Evolutionary conservation across 2,888 invertebrate genomes (phyloP).

Genomic region (Cheilosia vernalis): DNA sequence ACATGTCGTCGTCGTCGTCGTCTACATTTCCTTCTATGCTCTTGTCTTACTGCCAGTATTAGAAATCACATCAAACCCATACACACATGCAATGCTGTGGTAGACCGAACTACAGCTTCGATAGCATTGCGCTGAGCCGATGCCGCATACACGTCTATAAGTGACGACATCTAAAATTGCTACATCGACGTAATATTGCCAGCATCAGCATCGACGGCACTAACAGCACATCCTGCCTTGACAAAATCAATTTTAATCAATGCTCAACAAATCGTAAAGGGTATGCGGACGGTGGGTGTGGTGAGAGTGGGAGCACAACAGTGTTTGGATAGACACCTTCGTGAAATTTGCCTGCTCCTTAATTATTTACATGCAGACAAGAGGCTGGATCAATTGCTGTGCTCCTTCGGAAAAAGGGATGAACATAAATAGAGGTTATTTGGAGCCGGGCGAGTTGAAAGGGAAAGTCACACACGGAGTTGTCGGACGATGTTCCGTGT

Average conservation of each 20-base stretch:
- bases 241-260: conserved; percentile 74
- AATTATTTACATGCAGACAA: conserved; percentile 68
- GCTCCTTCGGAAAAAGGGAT: not conserved
- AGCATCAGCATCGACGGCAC: conserved; percentile 53
- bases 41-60: conserved; percentile 20
- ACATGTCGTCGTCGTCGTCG: conserved; percentile 44
- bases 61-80: conserved; percentile 67
- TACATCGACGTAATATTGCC: conserved; percentile 65
- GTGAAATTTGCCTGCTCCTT: conserved; percentile 55
- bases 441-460: conserved; percentile 4
- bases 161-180: conserved; percentile 70
- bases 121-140: conserved; percentile 11
- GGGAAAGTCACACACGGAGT: conserved; percentile 30
- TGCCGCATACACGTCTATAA: conserved; percentile 28
- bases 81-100: conserved; percentile 37
- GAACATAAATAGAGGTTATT: conserved; percentile 10
- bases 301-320: not conserved
- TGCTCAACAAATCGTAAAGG: conserved; percentile 68
- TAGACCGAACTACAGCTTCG: conserved; percentile 15
- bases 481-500: not conserved
- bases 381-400: conserved; percentile 35
- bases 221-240: conserved; percentile 43
- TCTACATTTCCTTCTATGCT: conserved; percentile 14
- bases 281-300: not conserved
- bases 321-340: conserved; percentile 57